These are phyloP conservation scores for Dendrolimus punctatus DNA, from an alignment of 1,140 invertebrate genomes.

Conservation along the genomic window DNA sequence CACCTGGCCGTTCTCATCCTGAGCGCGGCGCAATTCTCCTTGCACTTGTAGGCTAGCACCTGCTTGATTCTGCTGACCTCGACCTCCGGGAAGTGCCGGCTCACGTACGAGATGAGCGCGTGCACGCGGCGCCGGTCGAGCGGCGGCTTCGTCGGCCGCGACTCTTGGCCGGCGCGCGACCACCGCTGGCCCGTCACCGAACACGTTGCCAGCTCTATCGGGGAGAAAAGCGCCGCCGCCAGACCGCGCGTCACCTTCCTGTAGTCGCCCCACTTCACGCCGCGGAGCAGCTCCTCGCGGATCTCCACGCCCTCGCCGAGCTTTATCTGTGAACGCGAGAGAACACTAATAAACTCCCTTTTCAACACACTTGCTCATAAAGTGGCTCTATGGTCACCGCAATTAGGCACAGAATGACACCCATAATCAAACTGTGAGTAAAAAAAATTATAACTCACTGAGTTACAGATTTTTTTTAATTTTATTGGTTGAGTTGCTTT, in stretches of 20 bases:
- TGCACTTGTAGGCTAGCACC: slow-evolving; percentile 83
- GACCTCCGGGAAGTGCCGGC: slow-evolving; percentile 79
- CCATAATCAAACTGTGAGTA: too few relatives aligned
- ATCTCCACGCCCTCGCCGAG: slow-evolving; percentile 81
- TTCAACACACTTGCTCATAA: too few relatives aligned
- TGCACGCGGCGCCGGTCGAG: slow-evolving; percentile 80
- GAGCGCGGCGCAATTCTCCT: slow-evolving; percentile 82
- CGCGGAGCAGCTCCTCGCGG: slow-evolving; percentile 78
- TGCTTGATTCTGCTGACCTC: slow-evolving; percentile 83
- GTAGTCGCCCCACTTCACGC: slow-evolving; percentile 83
- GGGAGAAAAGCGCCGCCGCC: slow-evolving; percentile 82
- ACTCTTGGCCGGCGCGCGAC: slow-evolving; percentile 79
- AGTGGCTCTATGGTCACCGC: too few relatives aligned
- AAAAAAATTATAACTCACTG: too few relatives aligned
- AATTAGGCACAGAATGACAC: too few relatives aligned
- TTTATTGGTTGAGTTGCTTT: too few relatives aligned
- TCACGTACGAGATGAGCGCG: slow-evolving; percentile 83
- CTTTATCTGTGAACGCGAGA: slow-evolving; percentile 72
- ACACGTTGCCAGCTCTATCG: slow-evolving; percentile 80
- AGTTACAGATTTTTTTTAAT: too few relatives aligned
- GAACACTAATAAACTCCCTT: neutral
- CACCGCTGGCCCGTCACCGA: slow-evolving; percentile 83
- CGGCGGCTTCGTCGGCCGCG: slow-evolving; percentile 81
- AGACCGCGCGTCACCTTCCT: slow-evolving; percentile 80
- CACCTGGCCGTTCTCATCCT: slow-evolving; percentile 81